Conservation (phyloP, 2,797 vertebrate species). For the Sciurus vulgaris region DNA sequence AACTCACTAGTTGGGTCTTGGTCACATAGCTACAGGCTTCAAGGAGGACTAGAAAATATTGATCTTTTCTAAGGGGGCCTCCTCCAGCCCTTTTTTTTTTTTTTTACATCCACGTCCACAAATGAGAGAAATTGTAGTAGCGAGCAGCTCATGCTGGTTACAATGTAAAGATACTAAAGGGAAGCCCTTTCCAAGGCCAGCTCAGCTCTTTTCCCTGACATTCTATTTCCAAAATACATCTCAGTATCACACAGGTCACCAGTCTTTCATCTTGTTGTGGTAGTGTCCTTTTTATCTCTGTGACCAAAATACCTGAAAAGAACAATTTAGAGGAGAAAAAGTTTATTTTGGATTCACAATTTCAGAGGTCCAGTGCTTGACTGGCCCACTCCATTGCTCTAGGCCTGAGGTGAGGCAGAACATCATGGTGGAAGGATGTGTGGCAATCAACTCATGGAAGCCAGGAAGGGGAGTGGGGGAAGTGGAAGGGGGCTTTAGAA, state of each 20-base stretch:
- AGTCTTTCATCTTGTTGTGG: not conserved
- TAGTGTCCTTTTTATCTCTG: no score
- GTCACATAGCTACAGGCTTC: not conserved
- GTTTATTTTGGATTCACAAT: no score
- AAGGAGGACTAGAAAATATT: not conserved
- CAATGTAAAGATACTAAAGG: not conserved
- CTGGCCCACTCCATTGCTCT: no score
- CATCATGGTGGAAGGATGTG: no score
- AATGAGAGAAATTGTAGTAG: not conserved
- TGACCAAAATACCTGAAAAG: no score
- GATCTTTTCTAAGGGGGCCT: not conserved
- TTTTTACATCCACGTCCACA: not conserved
- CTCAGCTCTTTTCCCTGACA: not conserved
- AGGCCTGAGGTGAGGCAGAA: no score
- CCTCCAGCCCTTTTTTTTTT: not conserved
- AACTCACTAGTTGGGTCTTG: not conserved
- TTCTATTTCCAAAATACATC: not conserved
- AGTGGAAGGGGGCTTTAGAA: no score
- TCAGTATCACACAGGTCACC: no score
- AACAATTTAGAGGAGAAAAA: no score
- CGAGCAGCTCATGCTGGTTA: not conserved
- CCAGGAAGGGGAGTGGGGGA: no score
- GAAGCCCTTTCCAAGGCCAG: not conserved
- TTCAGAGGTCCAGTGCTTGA: no score
- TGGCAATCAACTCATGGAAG: no score